These are phyloP conservation scores for Passer montanus DNA, from an alignment of 2,113 vertebrate genomes.

Conservation along the genomic window DNA sequence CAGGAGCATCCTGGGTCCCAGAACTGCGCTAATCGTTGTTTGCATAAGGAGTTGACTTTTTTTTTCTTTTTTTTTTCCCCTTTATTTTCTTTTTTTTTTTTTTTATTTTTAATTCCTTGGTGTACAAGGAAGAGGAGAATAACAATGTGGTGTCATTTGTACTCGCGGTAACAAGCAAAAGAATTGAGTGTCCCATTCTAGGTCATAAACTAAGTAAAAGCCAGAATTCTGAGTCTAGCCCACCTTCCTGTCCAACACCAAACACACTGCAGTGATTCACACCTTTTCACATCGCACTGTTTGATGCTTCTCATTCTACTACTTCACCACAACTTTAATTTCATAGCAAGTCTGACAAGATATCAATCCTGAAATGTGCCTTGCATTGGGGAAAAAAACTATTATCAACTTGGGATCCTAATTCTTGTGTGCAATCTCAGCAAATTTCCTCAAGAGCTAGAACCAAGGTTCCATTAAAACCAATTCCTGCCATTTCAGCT, in stretches of 20 bases:
- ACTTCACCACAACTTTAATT: background rate
- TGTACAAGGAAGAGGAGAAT: background rate
- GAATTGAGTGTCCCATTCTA: background rate
- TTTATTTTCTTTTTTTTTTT: background rate
- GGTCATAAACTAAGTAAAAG: background rate
- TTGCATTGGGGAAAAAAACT: background rate
- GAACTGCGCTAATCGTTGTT: background rate
- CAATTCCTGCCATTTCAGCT: background rate
- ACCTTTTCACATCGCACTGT: background rate
- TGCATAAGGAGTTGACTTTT: background rate
- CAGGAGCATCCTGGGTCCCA: background rate
- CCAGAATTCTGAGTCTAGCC: background rate
- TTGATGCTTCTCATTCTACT: background rate
- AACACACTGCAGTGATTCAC: background rate
- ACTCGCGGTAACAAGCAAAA: background rate
- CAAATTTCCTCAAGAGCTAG: background rate
- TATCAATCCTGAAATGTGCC: background rate
- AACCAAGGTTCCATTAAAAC: background rate
- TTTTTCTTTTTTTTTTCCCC: no score
- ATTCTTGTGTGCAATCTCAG: background rate
- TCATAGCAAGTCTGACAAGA: background rate
- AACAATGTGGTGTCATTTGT: background rate
- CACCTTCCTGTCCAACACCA: no score
- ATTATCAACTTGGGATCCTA: background rate
- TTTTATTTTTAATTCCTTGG: background rate